Evolutionary conservation across 2,113 vertebrate species (phyloP), one percentile per base, ranked within the genome.

Genomic region (Pterocles burchelli): DNA sequence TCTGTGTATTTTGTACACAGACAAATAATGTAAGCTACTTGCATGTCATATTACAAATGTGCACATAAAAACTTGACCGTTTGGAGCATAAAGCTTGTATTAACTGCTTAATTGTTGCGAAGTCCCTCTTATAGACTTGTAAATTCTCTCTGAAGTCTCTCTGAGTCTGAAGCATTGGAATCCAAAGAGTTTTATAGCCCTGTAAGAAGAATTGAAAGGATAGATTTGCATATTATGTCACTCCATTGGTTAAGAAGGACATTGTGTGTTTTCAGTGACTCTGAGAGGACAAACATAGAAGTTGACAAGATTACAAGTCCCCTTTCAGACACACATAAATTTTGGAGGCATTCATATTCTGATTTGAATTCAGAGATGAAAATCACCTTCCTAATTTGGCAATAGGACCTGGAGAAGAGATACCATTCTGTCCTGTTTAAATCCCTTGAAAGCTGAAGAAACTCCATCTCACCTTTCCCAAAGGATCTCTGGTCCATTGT

Each of bases 401-500:
- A 65, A 8, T 46, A 58, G 11, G 20, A 33, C 41, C 18, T 43
- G 38, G 25, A 67, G 9, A 17, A 55, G 48, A 49, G 54, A 61
- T 34, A 9, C 10, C 7, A 26, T 41, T 34, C 29, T 31, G 10
- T 43, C n/a, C 16, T 61, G 46, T 74, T 67, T 48, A 36, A 34
- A 66, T 33, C 25, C 45, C 31, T 22, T 43, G 20, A 55, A 61
- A 28, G 3, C 7, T 74, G 33, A 43, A 71, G 19, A 58, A 62
- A 74, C 16, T 73, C 17, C 9, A 28, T n/a, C 2, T 74, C 14
- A 59, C 19, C 4, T 61, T 85, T 13, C 19, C 46, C 59, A 61
- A 5, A 0, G 17, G 18, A 70, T 4, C 5, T 34, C 20, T 72
- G 0, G 11, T 81, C 21, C n/a, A 55, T 51, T 48, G 25, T 13